Conservation (phyloP, 1,140 invertebrate genomes). For the Papilio helenus region DNA sequence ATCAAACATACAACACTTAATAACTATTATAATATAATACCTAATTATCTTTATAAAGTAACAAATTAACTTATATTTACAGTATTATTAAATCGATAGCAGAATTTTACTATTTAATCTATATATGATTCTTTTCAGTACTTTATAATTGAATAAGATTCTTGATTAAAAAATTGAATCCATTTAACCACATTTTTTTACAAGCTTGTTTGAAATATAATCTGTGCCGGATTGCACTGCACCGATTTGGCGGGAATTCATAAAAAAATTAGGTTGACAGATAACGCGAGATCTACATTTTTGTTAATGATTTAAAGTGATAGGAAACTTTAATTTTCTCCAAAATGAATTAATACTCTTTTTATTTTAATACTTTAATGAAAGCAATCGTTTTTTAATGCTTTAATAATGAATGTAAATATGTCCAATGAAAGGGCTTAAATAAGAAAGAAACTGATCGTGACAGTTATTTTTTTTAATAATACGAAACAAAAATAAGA, state of each 20-base stretch:
- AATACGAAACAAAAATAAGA: conserved; percentile 38
- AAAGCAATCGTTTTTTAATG: background rate
- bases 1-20: conserved; percentile 82
- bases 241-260: background rate
- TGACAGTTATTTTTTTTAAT: background rate
- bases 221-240: background rate
- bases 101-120: conserved; percentile 78
- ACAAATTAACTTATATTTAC: conserved; percentile 83
- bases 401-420: conserved; percentile 1
- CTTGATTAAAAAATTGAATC: conserved; percentile 24
- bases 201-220: background rate
- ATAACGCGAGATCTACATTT: background rate
- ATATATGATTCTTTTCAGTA: conserved; percentile 57
- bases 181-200: background rate
- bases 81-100: conserved; percentile 79
- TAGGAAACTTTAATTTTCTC: background rate
- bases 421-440: background rate
- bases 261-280: background rate
- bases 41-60: conserved; percentile 82
- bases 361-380: conserved; percentile 22
- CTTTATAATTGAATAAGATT: conserved; percentile 45
- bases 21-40: conserved; percentile 80
- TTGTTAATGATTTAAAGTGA: background rate
- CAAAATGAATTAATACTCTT: conserved; percentile 22
- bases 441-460: conserved; percentile 13